phyloP scores from a whole-genome alignment of 92 coral and sea anemone species.

The Phenganax subtilis region DNA sequence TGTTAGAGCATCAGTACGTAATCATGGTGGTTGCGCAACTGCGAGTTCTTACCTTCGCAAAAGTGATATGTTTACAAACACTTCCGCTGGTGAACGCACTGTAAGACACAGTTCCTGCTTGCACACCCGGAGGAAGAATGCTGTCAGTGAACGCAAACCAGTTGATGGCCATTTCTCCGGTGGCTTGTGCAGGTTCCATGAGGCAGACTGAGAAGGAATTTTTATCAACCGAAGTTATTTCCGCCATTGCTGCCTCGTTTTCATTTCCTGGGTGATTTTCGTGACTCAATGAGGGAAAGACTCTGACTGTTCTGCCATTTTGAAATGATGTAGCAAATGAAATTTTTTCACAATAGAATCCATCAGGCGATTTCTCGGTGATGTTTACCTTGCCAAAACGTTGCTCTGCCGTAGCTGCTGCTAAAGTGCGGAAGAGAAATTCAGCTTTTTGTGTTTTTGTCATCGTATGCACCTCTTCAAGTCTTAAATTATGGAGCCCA shows the following conservation, averaged over 20 bases:
- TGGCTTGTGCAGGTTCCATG: slow-evolving; percentile 16
- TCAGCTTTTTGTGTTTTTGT: too few species aligned
- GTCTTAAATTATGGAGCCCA: too few species aligned
- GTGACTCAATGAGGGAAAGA: slow-evolving; percentile 6
- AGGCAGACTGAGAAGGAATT: neutral
- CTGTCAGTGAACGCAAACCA: slow-evolving; percentile 23
- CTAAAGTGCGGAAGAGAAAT: too few species aligned
- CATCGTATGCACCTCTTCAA: too few species aligned
- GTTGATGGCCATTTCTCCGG: slow-evolving; percentile 10
- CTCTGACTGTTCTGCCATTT: neutral
- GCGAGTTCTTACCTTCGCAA: neutral
- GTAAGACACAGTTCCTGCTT: slow-evolving; percentile 3
- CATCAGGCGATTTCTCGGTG: slow-evolving; percentile 11
- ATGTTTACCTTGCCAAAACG: slow-evolving; percentile 19
- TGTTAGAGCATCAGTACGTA: too few species aligned
- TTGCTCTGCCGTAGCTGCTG: neutral
- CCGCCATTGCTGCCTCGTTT: slow-evolving; percentile 23
- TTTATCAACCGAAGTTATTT: neutral
- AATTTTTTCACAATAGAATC: slow-evolving; percentile 13
- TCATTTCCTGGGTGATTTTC: neutral
- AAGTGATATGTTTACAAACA: neutral
- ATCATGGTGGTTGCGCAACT: too few species aligned
- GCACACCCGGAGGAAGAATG: slow-evolving; percentile 4
- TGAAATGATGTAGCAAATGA: slow-evolving; percentile 8
- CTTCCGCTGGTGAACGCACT: slow-evolving; percentile 13